phyloP scores from a whole-genome alignment of 2,888 invertebrate species.

The Julus scanicus region DNA sequence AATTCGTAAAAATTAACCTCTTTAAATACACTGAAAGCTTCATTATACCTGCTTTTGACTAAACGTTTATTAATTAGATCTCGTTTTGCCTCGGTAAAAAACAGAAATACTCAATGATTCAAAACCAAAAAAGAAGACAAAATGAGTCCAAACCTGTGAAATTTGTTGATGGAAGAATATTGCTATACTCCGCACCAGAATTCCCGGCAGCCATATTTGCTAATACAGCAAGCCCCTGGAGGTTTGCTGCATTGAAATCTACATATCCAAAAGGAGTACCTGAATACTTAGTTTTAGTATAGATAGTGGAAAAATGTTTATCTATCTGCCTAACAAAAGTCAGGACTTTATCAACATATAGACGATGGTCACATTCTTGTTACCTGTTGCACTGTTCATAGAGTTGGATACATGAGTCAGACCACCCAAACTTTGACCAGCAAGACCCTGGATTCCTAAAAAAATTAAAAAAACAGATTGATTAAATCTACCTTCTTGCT shows the following conservation, averaged over 20 bases:
- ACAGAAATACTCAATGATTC: too few relatives aligned
- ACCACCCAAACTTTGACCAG: slow-evolving; percentile 63
- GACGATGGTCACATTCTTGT: background rate
- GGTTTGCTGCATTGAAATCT: slow-evolving; percentile 68
- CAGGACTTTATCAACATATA: background rate
- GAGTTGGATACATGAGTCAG: slow-evolving; percentile 60
- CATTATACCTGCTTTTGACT: too few relatives aligned
- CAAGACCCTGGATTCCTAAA: slow-evolving; percentile 63
- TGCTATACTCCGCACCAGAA: slow-evolving; percentile 63
- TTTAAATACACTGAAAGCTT: too few relatives aligned
- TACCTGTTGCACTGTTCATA: slow-evolving; percentile 57
- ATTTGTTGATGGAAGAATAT: slow-evolving; percentile 52
- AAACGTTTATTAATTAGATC: too few relatives aligned
- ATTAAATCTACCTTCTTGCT: background rate
- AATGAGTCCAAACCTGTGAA: slow-evolving; percentile 50
- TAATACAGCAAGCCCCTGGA: slow-evolving; percentile 76
- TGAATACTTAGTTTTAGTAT: slow-evolving; percentile 46
- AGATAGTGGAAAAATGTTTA: background rate
- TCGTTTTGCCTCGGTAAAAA: too few relatives aligned
- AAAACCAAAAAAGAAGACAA: too few relatives aligned
- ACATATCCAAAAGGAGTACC: slow-evolving; percentile 52
- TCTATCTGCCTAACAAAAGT: slow-evolving; percentile 11
- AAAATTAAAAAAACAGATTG: slow-evolving; percentile 56
- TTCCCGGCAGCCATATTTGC: slow-evolving; percentile 68
- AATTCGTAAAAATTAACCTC: too few relatives aligned